Conservation (phyloP, 1,140 invertebrate species). For the Caenorhabditis inopinata region DNA sequence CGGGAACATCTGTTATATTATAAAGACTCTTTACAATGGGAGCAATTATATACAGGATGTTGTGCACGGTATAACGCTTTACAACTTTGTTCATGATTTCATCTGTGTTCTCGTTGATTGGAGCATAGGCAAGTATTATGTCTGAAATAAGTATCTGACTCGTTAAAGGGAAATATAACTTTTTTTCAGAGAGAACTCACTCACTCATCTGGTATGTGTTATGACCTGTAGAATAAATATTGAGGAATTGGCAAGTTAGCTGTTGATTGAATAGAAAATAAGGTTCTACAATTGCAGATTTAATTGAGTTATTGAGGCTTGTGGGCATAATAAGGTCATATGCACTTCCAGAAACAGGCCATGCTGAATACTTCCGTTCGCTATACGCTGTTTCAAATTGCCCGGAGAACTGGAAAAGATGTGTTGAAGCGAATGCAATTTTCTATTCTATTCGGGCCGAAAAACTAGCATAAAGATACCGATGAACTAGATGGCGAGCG, state of each 20-base stretch:
- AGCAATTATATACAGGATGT: neutral
- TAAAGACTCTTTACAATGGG: neutral
- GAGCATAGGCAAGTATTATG: constrained; percentile 39
- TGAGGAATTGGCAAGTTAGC: constrained; percentile 8
- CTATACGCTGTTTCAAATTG: constrained; percentile 53
- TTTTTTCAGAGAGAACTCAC: neutral
- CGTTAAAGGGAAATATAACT: no score
- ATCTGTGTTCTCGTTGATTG: neutral
- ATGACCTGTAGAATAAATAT: neutral
- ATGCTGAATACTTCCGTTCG: constrained; percentile 38
- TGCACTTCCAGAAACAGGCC: constrained; percentile 50
- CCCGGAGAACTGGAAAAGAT: constrained; percentile 43
- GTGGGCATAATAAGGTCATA: constrained; percentile 50
- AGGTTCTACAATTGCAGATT: constrained; percentile 7
- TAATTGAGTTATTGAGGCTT: neutral
- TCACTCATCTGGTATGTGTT: neutral
- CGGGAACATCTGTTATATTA: neutral
- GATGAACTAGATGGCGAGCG: no score
- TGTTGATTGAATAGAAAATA: constrained; percentile 1
- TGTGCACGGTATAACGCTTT: neutral
- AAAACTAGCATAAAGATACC: no score
- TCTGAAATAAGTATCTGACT: no score
- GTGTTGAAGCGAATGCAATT: no score
- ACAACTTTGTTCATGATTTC: constrained; percentile 40
- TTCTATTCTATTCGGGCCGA: no score